Percentiles rank a stretch among this genome's conserved stretches.
Evolutionary conservation across 2,113 vertebrate species (phyloP).

Genomic region (Tachysurus vachellii): DNA sequence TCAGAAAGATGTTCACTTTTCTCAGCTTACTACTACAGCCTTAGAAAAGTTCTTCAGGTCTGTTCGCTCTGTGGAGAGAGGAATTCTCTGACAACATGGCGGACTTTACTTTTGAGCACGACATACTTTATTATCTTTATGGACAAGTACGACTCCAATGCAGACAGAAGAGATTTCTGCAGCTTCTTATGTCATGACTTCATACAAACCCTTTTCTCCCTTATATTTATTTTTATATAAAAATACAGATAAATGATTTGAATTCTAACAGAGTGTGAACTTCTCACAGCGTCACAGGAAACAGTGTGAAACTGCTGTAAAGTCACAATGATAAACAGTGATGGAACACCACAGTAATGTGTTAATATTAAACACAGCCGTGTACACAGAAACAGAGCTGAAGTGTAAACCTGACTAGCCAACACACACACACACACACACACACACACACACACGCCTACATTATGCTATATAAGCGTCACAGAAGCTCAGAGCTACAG

Average conservation of each 20-base stretch:
- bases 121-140: not conserved
- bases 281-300: not conserved
- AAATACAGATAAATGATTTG: slow-evolving; percentile 42
- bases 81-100: not conserved
- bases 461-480: too few relatives aligned
- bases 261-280: slow-evolving; percentile 23
- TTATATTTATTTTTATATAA: slow-evolving; percentile 40
- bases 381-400: not conserved
- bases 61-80: not conserved
- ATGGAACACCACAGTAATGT: not conserved
- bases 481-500: too few relatives aligned
- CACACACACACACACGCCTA: too few relatives aligned
- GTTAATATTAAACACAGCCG: not conserved
- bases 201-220: not conserved
- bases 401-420: not conserved
- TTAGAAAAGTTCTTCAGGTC: too few relatives aligned
- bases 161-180: not conserved
- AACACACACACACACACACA: not conserved
- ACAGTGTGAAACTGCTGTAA: not conserved
- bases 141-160: not conserved
- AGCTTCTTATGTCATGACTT: not conserved
- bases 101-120: not conserved
- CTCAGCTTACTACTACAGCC: too few relatives aligned
- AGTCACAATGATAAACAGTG: not conserved
- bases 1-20: too few relatives aligned